These are phyloP conservation scores for Teleopsis dalmanni DNA, from an alignment of 1,140 invertebrate species.

Conservation along the genomic window DNA sequence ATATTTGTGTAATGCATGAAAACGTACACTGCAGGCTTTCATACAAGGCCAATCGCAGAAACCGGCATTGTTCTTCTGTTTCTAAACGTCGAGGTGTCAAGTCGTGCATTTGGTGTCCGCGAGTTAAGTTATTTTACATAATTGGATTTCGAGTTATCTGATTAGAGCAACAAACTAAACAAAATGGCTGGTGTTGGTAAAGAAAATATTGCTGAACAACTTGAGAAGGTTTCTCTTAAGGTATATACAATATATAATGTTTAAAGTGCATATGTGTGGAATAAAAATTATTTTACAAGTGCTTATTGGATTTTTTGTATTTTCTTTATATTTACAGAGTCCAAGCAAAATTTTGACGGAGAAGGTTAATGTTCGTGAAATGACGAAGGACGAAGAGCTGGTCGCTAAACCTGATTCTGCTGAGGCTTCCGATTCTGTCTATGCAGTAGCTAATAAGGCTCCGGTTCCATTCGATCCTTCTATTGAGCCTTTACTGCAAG, in stretches of 20 bases:
- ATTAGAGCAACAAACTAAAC: too few relatives aligned
- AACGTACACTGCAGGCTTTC: too few relatives aligned
- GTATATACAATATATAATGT: constrained; percentile 13
- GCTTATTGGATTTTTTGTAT: background rate
- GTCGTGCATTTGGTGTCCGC: too few relatives aligned
- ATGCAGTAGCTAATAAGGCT: constrained; percentile 24
- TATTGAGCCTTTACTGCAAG: constrained; percentile 80
- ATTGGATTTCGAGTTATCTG: too few relatives aligned
- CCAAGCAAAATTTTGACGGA: constrained; percentile 40
- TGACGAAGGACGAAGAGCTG: constrained; percentile 25
- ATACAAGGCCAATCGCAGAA: too few relatives aligned
- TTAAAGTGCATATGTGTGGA: background rate
- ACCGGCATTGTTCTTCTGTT: too few relatives aligned
- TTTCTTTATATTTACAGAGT: constrained; percentile 25
- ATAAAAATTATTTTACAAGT: background rate
- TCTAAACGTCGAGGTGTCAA: too few relatives aligned
- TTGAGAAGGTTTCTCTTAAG: constrained; percentile 43
- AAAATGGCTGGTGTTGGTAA: constrained; percentile 21
- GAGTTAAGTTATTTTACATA: too few relatives aligned
- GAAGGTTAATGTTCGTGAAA: constrained; percentile 34
- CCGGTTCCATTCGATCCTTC: constrained; percentile 54
- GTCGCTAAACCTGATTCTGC: background rate
- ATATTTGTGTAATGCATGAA: too few relatives aligned
- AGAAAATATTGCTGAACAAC: constrained; percentile 41
- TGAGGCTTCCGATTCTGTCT: too few relatives aligned